Conservation (phyloP, 2,888 invertebrate species). For the Chaetogeoica ovagalla region DNA sequence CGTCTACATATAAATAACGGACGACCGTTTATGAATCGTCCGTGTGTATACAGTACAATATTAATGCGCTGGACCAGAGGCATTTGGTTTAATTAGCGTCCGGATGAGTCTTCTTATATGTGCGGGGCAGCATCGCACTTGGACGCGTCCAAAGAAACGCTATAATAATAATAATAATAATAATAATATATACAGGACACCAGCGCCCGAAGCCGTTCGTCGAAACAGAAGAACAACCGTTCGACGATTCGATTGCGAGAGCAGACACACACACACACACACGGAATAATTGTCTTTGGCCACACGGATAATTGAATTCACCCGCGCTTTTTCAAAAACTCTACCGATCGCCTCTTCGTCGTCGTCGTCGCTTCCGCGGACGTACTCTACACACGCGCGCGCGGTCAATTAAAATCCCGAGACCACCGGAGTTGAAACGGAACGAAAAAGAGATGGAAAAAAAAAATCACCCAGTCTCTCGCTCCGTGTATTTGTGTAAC, state of each 20-base stretch:
- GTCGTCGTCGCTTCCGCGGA: constrained; percentile 43
- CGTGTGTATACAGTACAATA: constrained; percentile 13
- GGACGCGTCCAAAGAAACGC: not conserved
- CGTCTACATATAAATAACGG: not conserved
- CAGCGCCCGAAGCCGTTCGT: not conserved
- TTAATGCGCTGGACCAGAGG: constrained; percentile 24
- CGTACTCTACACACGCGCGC: too few species aligned
- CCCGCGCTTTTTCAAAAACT: constrained; percentile 42
- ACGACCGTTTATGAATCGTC: not conserved
- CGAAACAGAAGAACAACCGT: not conserved
- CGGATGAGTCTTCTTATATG: not conserved
- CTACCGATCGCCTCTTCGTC: not conserved
- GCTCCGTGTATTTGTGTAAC: too few species aligned
- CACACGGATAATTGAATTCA: constrained; percentile 40
- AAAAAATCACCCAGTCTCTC: not conserved
- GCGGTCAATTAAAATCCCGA: constrained; percentile 44
- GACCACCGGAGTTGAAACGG: constrained; percentile 35
- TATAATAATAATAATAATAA: not conserved
- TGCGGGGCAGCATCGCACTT: too few species aligned
- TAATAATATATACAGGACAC: not conserved
- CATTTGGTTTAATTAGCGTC: constrained; percentile 45
- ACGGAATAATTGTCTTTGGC: constrained; percentile 14
- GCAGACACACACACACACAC: not conserved
- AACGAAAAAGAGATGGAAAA: not conserved
- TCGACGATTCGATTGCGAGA: constrained; percentile 22